Base-by-base conservation (phyloP, 2,797 vertebrate genomes). In the Sebastes minor region DNA sequence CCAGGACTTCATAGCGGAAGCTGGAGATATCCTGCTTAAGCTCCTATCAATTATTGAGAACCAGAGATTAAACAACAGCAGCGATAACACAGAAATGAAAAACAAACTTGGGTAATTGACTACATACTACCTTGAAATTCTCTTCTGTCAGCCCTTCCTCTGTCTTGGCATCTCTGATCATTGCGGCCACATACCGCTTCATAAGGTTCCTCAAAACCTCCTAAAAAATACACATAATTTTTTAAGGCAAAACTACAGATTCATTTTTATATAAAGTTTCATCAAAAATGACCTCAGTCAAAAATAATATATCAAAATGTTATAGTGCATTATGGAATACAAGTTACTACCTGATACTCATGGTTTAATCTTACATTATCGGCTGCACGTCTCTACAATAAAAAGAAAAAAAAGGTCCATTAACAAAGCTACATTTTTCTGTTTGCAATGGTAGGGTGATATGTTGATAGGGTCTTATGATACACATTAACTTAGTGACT, bases 1-100 rank as follows among this genome's bases (percentile, higher is more conserved):
- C 98, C 81, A 99, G 89, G 22, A 99, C 97, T 93, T 99, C 98
- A 89, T 97, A 99, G 78, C 99, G 97, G 91, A 99, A 99, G 80
- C 99, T 99, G 75, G 98, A 99, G 91, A 99, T 99, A 89, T 99
- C 98, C 90, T 99, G 98, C 86, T 99, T 99, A 60, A 99, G 95
- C 87, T 99, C 99, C 99, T 99, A 64, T 74, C 42, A 81, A 71
- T 71, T 66, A 62, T 61, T 52, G 32, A 83, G 55, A 78, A 80
- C 8, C 59, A 84, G 28, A 61, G 6, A 70, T 81, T 75, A 49
- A 76, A 82, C 2, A 76, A 25, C 33, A 35, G 76, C 7, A 74
- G 4, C 12, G 1, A 67, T 56, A n/a, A 65, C 10, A 64, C 8
- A 72, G n/a, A 1, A 32, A 42, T 6, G 5, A 32, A 67, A 66